phyloP scores from a whole-genome alignment of 2,797 vertebrate genomes.

The Peromyscus aztecus region DNA sequence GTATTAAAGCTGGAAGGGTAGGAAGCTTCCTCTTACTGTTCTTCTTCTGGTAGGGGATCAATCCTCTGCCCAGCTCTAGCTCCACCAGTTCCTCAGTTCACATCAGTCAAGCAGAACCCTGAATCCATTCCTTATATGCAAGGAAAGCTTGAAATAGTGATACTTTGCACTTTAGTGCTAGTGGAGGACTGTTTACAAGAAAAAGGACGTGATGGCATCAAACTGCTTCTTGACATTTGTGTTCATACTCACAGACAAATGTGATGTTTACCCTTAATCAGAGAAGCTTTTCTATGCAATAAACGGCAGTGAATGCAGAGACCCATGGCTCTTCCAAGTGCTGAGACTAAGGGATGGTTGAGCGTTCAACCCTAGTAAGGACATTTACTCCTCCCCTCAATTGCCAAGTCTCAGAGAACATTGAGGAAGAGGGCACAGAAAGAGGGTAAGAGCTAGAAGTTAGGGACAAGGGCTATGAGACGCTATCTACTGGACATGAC shows the following conservation, averaged over 20 bases:
- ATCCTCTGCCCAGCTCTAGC: neutral
- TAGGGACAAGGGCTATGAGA: neutral
- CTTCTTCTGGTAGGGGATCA: slow-evolving; percentile 28
- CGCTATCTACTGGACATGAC: neutral
- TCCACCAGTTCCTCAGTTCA: neutral
- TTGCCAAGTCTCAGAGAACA: neutral
- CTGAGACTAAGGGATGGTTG: neutral
- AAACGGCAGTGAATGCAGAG: neutral
- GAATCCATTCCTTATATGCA: neutral
- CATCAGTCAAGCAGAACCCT: neutral
- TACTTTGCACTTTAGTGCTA: neutral
- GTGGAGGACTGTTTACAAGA: neutral
- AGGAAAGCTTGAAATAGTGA: neutral
- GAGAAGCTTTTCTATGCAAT: neutral
- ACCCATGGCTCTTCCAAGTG: neutral
- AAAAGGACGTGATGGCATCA: neutral
- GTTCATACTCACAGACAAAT: neutral
- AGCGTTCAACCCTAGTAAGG: neutral
- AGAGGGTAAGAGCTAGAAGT: neutral
- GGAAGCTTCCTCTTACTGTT: neutral
- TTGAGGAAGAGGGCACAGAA: neutral
- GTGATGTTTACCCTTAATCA: neutral
- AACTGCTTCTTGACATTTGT: neutral
- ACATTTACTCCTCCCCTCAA: neutral
- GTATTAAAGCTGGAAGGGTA: neutral